These are phyloP conservation scores for Ectemnius continuus DNA, from an alignment of 2,888 invertebrate genomes.

Conservation along the genomic window DNA sequence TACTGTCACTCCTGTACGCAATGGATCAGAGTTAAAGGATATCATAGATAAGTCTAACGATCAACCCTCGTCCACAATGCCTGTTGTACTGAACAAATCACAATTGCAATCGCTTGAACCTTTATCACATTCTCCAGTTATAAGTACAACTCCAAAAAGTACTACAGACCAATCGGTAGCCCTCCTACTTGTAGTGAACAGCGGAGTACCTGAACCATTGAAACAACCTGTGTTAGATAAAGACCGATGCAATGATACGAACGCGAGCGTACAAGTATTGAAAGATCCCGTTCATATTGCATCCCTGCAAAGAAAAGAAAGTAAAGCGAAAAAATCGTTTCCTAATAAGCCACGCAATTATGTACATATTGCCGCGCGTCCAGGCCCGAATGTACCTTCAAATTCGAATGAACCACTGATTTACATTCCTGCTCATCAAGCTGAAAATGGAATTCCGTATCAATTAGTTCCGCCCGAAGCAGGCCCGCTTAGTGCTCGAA, in stretches of 20 bases:
- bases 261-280: background rate
- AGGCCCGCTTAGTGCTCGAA: constrained; percentile 70
- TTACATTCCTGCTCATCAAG: constrained; percentile 27
- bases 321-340: constrained; percentile 77
- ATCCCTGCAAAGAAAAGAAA: constrained; percentile 57
- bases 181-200: constrained; percentile 37
- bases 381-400: constrained; percentile 43
- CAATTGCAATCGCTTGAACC: background rate
- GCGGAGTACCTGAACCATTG: constrained; percentile 8
- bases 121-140: background rate
- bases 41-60: constrained; percentile 4
- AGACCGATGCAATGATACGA: constrained; percentile 8
- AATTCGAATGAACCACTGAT: constrained; percentile 57
- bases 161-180: constrained; percentile 32
- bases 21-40: constrained; percentile 8
- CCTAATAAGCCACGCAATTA: constrained; percentile 66
- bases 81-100: constrained; percentile 3
- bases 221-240: constrained; percentile 31
- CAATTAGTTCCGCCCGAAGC: constrained; percentile 72
- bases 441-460: constrained; percentile 41
- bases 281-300: constrained; percentile 4
- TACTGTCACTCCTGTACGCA: background rate
- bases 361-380: constrained; percentile 43
- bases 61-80: background rate
- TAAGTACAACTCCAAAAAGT: constrained; percentile 2